Percentiles rank a stretch among this genome's conserved stretches.
phyloP scores from a whole-genome alignment of 2,113 vertebrate genomes.

The Chaetodon trifascialis region DNA sequence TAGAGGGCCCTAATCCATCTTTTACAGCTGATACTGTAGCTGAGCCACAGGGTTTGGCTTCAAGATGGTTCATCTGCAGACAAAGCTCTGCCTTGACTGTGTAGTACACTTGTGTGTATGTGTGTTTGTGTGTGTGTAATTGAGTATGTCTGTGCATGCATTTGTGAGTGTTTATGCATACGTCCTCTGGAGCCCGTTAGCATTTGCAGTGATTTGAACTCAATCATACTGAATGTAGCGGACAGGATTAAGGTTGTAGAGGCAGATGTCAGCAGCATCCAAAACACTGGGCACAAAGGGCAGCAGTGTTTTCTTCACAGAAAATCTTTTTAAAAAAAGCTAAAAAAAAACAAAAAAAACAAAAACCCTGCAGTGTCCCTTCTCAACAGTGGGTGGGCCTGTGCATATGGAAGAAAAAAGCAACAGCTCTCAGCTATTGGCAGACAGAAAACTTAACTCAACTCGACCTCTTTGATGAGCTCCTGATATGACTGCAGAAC shows the following conservation, averaged over 20 bases:
- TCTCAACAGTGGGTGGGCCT: constrained; percentile 29
- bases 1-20: constrained; percentile 77
- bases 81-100: constrained; percentile 47
- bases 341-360: constrained; percentile 3
- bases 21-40: constrained; percentile 74
- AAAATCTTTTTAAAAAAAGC: constrained; percentile 59
- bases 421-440: constrained; percentile 30
- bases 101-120: background rate
- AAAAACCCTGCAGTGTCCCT: background rate
- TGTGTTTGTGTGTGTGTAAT: constrained; percentile 10
- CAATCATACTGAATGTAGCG: constrained; percentile 66
- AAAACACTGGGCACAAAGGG: constrained; percentile 62
- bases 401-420: background rate
- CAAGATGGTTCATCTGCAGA: constrained; percentile 58
- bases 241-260: constrained; percentile 65
- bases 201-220: constrained; percentile 65
- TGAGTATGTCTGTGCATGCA: constrained; percentile 1
- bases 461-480: constrained; percentile 49
- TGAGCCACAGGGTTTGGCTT: constrained; percentile 68
- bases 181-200: constrained; percentile 55
- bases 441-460: constrained; percentile 48
- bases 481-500: constrained; percentile 48
- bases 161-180: constrained; percentile 8
- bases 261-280: constrained; percentile 71
- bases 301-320: constrained; percentile 42